These are phyloP conservation scores for Peucedramus taeniatus DNA, from an alignment of 2,113 vertebrate genomes.

Conservation along the genomic window DNA sequence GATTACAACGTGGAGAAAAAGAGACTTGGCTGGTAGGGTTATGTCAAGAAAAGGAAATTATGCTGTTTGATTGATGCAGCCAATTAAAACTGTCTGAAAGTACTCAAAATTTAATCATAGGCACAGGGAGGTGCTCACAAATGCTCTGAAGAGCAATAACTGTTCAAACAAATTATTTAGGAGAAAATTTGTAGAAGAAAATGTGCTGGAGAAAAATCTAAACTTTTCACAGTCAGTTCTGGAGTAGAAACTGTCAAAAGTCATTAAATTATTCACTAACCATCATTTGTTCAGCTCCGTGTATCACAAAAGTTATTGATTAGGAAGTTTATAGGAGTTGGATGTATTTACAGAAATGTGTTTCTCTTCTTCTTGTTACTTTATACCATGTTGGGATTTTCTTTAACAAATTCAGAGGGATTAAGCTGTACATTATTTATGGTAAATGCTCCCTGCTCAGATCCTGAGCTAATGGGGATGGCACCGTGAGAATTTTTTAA, in stretches of 20 bases:
- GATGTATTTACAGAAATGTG: neutral
- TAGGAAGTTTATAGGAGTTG: neutral
- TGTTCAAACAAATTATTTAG: neutral
- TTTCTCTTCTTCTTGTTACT: neutral
- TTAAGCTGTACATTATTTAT: neutral
- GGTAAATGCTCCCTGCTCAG: neutral
- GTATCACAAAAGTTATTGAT: constrained; percentile 5
- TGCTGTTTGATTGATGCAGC: neutral
- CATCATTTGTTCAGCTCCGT: neutral
- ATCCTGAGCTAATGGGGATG: neutral
- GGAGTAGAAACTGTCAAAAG: neutral
- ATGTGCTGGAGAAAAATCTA: neutral
- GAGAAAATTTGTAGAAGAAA: neutral
- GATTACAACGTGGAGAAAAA: neutral
- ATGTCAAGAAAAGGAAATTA: neutral
- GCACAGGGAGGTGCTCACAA: neutral
- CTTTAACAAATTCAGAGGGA: neutral
- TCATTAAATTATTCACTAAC: constrained; percentile 21
- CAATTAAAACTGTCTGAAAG: neutral
- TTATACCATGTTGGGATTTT: neutral
- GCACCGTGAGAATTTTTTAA: neutral
- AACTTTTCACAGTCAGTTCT: neutral
- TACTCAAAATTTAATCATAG: neutral
- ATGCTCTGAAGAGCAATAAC: neutral
- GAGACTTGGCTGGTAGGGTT: neutral